A percentile compares a stretch with the other conserved stretches of the same genome.
Conservation (phyloP, 2,797 vertebrate species). For the Protosalanx chinensis region DNA sequence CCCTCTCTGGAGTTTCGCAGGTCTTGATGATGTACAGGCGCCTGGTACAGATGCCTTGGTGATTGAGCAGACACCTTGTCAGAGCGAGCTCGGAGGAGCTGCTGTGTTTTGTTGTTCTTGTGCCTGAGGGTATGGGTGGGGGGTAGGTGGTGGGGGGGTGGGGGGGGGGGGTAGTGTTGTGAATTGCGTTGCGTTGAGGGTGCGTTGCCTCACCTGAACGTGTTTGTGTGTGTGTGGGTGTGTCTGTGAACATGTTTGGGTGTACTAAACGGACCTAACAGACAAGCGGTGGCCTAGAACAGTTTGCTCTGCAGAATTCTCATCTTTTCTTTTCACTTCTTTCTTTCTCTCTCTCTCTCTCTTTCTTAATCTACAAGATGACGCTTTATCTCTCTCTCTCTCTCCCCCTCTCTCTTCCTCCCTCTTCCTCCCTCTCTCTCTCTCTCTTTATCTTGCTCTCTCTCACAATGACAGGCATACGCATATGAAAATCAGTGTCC, state of each 20-base stretch:
- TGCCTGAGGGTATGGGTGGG: no score
- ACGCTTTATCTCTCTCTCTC: not conserved
- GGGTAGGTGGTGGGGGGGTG: no score
- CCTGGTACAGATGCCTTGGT: no score
- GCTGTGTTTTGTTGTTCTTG: not conserved
- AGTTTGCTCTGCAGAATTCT: constrained; percentile 5
- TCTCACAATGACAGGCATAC: not conserved
- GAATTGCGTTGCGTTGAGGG: no score
- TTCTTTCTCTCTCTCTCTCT: constrained; percentile 3
- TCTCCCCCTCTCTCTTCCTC: not conserved
- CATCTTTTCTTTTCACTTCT: not conserved
- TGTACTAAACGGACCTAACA: not conserved
- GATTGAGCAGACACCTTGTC: no score
- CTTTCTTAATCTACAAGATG: constrained; percentile 2
- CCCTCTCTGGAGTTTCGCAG: no score
- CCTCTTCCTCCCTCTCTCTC: not conserved
- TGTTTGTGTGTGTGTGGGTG: not conserved
- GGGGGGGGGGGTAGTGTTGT: no score
- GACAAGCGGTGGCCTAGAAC: not conserved
- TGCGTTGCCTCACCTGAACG: not conserved
- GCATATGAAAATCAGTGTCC: not conserved
- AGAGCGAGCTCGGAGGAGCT: not conserved
- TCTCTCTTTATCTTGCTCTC: not conserved
- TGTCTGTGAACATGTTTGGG: not conserved
- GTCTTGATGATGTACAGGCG: no score